Evolutionary conservation across 2,113 vertebrate genomes (phyloP), one percentile per base, ranked within the genome.

Genomic region (Ammodytes dubius): DNA sequence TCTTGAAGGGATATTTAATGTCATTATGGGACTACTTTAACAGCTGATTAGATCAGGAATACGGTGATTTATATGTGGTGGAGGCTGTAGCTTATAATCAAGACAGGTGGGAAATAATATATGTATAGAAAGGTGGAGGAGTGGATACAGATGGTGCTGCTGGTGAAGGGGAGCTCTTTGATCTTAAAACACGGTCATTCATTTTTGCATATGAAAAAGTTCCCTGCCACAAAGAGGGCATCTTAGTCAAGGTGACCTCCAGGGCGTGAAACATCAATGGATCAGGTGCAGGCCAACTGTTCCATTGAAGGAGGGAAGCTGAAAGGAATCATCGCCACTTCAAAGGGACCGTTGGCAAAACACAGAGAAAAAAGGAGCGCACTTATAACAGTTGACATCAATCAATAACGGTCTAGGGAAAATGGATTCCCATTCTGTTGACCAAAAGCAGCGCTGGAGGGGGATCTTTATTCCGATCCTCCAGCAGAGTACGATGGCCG

Each of bases 221-320:
- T 75, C 57, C 42, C 35, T 10, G 12, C 58, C 50, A 74, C 65
- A 80, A 82, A 88, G 68, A 77, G 70, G 17, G 59, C 47, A 60
- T 17, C 54, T 61, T 43, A 7, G 75, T 72, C 67, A 90, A 88
- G 83, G 70, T 85, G 83, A 94, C 88, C 83, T 86, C 71, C 79
- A 52, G 68, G 81, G 71, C 37, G 19, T 61, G 81, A 83, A 85
- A 89, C 88, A 89, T 93, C 90, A 93, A 91, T 87, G 81, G 79
- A 84, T 90, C 87, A 91, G 89, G 91, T 86, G 87, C 78, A 69
- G 81, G 54, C 58, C 57, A 87, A 82, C 90, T 78, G 83, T 77
- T 91, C 80, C 39, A 77, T 80, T 87, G 85, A 89, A 89, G 79
- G 46, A 75, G 69, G 56, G 49, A 52, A 46, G 58, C 66, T 87